Evolutionary conservation across 2,113 vertebrate species (phyloP).

Genomic region (Ramphastos sulfuratus): DNA sequence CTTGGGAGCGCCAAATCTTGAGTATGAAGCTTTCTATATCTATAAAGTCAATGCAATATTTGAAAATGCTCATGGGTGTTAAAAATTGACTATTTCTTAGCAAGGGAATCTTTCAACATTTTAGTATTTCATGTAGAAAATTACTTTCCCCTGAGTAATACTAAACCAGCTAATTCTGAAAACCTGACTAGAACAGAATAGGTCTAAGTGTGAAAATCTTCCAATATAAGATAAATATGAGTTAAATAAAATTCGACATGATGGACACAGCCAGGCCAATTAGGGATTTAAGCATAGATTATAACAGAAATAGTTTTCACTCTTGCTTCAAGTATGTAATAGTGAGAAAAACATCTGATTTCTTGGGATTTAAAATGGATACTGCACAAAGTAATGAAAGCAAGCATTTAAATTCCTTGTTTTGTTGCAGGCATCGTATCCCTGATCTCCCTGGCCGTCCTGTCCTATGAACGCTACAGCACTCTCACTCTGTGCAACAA

Average conservation of each 20-base stretch:
- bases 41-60: neutral
- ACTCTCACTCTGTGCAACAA: slow-evolving; percentile 85
- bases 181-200: neutral
- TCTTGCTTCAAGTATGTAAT: neutral
- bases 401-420: neutral
- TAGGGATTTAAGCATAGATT: neutral
- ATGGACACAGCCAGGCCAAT: neutral
- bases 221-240: neutral
- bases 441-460: slow-evolving; percentile 85
- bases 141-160: neutral
- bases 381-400: neutral
- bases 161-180: neutral
- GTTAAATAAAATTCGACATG: neutral
- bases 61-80: neutral
- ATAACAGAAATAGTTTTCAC: neutral
- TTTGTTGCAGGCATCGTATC: slow-evolving; percentile 84
- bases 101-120: neutral
- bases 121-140: neutral
- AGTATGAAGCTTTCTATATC: neutral
- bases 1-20: neutral
- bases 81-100: neutral
- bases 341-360: neutral
- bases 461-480: slow-evolving; percentile 89
- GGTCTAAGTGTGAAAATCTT: neutral
- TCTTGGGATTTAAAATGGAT: neutral